Conservation (phyloP, 2,797 vertebrate species). For the Enteromius mattozi region DNA sequence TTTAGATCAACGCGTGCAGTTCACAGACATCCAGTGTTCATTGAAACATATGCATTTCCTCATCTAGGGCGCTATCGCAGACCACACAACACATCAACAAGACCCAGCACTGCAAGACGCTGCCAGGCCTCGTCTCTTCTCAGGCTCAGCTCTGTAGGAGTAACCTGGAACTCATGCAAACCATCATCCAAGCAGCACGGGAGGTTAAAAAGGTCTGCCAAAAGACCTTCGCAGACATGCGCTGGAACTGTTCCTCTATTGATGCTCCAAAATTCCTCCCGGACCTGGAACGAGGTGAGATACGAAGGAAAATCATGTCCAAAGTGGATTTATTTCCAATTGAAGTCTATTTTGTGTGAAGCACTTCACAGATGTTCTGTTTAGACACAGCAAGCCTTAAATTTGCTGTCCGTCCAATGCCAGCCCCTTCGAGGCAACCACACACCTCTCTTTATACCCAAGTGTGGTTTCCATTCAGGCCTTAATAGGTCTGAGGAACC, state of each 20-base stretch:
- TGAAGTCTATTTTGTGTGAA: neutral
- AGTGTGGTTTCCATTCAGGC: conserved; percentile 40
- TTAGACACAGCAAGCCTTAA: neutral
- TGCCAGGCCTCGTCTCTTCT: conserved; percentile 92
- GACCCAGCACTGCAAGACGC: conserved; percentile 95
- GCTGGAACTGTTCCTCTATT: conserved; percentile 98
- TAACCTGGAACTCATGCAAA: conserved; percentile 97
- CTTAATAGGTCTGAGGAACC: conserved; percentile 33
- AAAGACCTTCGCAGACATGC: conserved; percentile 94
- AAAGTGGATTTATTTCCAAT: conserved; percentile 17
- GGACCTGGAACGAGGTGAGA: conserved; percentile 93
- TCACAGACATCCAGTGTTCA: neutral
- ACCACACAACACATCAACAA: conserved; percentile 90
- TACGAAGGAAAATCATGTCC: conserved; percentile 24
- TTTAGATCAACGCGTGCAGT: neutral
- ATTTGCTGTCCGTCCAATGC: neutral
- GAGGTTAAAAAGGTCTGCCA: conserved; percentile 96
- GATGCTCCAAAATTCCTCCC: conserved; percentile 88
- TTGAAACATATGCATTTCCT: conserved; percentile 26
- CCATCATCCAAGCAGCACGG: conserved; percentile 89
- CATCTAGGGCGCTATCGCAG: conserved; percentile 87
- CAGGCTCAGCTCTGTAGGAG: conserved; percentile 96
- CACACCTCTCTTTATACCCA: conserved; percentile 17
- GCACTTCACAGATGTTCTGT: conserved; percentile 17
- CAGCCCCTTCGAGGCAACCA: conserved; percentile 18